phyloP scores from a whole-genome alignment of 2,113 vertebrate genomes.

The Neopipo cinnamomea region DNA sequence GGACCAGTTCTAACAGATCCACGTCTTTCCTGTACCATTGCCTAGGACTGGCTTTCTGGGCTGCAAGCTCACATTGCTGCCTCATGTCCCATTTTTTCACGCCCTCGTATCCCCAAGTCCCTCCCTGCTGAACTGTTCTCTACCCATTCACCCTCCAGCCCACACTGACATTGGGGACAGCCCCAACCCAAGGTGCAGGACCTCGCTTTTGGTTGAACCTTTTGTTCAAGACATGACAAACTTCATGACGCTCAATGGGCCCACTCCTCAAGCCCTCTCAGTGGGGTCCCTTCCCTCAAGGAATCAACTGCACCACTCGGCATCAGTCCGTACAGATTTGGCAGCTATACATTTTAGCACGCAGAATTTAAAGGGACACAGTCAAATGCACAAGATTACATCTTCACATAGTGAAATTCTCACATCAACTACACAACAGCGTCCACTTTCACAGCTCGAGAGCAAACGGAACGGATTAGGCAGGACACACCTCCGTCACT shows the following conservation, averaged over 20 bases:
- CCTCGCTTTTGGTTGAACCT: not conserved
- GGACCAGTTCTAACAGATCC: not conserved
- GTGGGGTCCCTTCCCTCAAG: not conserved
- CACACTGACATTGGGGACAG: fast-evolving
- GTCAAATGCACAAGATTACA: not conserved
- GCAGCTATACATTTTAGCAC: not conserved
- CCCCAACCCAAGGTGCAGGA: not conserved
- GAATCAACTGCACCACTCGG: not conserved
- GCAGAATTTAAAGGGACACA: conserved; percentile 48
- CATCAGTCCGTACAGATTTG: not conserved
- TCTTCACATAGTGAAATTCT: not conserved
- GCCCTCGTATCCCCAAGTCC: not conserved
- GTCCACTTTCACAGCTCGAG: not conserved
- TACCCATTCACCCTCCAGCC: not conserved
- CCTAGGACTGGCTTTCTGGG: not conserved
- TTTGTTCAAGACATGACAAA: no score
- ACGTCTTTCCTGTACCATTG: not conserved
- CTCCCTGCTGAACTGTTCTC: not conserved
- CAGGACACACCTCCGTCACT: not conserved
- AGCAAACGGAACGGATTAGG: not conserved
- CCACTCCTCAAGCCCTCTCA: not conserved
- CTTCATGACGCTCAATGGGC: not conserved
- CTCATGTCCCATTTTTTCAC: not conserved
- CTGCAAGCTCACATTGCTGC: not conserved
- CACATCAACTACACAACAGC: not conserved